Evolutionary conservation across 2,113 vertebrate genomes (phyloP), one percentile per base, ranked within the genome.

Genomic region (Corythoichthys intestinalis): DNA sequence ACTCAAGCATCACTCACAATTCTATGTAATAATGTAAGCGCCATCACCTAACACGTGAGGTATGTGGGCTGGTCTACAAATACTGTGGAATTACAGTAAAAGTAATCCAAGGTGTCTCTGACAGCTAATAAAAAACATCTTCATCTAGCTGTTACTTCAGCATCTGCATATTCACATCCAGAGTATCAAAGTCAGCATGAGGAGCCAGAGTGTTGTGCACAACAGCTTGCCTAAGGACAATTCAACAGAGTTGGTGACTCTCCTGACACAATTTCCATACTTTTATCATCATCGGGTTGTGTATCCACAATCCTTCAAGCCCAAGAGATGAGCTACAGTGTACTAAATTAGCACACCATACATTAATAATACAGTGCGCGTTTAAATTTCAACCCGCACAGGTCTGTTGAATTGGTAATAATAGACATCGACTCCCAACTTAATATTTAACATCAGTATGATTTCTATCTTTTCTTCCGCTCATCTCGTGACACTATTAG

Each of bases 371-470:
- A 28, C 35, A 61, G 47, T 53, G 39, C 60, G 59, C 59, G 38
- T 48, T 76, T 77, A 73, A 68, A 76, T 81, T 77, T 69, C 35
- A 53, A 35, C 50, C 41, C 64, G 13, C 37, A 3, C 60, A 2
- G 41, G 5, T 67, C 67, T 47, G 50, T 4, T 79, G 53, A 73
- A 69, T 75, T 61, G 75, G 77, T 76, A 15, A 75, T 64, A 4
- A 1, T 0, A 15, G 59, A 56, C 35, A 73, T 41, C 70, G 61
- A 80, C 78, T 73, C 34, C 57, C 38, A 64, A 46, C 67, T 72
- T 74, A 4, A 66, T 69, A 72, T 83, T 69, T 73, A 79, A 77
- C 70, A 41, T 66, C 39, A 46, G 8, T 71, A 65, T 72, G 34
- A 20, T 39, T 52, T 56, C 65, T 59, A 71, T 63, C 34, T 65